Conservation (phyloP, 2,797 vertebrate species). For the Coluber constrictor region DNA sequence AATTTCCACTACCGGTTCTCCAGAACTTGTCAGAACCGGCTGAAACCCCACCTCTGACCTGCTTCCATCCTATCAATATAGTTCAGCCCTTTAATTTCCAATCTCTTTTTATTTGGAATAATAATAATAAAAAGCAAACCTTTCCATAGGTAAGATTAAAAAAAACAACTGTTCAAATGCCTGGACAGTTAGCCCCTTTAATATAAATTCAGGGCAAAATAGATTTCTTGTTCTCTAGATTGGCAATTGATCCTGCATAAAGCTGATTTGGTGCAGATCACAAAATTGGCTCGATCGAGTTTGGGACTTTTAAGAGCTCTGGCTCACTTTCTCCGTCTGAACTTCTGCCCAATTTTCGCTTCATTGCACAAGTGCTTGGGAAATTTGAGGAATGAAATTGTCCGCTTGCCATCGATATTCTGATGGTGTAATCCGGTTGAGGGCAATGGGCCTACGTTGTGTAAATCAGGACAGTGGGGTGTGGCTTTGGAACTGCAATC, state of each 20-base stretch:
- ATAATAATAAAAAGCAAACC: not conserved
- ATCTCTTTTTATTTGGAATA: not conserved
- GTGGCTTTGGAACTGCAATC: not conserved
- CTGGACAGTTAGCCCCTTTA: not conserved
- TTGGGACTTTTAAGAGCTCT: not conserved
- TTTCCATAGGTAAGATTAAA: not conserved
- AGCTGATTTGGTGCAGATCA: not conserved
- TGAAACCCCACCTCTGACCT: not conserved
- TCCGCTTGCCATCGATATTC: not conserved
- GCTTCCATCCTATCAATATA: not conserved
- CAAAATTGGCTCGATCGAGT: rapidly evolving
- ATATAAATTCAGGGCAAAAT: not conserved
- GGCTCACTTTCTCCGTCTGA: not conserved
- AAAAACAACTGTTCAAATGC: too few species aligned
- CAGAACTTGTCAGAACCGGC: too few species aligned
- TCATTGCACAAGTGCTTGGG: not conserved
- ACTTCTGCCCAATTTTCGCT: not conserved
- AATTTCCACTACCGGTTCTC: too few species aligned
- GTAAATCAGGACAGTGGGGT: not conserved
- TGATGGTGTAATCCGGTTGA: not conserved
- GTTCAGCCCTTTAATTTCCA: not conserved
- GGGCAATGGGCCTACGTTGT: not conserved
- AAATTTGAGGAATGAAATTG: not conserved
- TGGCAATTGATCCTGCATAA: not conserved
- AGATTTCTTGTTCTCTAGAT: not conserved